Percentiles rank a stretch among this genome's conserved stretches.
Conservation (phyloP, 2,797 vertebrate species). For the Microctenopoma stevenorrisi region DNA sequence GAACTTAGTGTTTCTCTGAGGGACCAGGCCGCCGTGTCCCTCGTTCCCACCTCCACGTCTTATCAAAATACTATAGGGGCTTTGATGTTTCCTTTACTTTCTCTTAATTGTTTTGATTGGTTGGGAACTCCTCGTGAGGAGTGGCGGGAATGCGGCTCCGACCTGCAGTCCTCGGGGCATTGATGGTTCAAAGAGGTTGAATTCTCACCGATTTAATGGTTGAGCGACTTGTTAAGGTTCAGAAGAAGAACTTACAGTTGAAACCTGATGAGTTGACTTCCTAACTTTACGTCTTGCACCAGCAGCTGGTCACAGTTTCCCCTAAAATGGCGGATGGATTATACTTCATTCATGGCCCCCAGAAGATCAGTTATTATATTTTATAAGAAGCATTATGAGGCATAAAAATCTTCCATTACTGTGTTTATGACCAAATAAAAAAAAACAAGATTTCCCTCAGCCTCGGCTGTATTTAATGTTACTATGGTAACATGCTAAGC, state of each 20-base stretch:
- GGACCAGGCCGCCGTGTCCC: background rate
- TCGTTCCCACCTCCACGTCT: background rate
- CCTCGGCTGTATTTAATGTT: background rate
- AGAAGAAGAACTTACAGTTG: background rate
- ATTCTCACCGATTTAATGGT: conserved; percentile 28
- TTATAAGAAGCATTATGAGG: background rate
- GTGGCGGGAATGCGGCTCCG: conserved; percentile 47
- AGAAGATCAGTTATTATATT: too few species aligned
- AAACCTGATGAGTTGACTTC: too few species aligned
- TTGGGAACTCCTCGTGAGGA: conserved; percentile 32
- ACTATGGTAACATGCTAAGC: background rate
- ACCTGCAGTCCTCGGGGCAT: conserved; percentile 39
- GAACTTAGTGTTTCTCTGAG: conserved; percentile 20
- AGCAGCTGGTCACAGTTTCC: too few species aligned
- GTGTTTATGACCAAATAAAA: too few species aligned
- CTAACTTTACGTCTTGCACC: too few species aligned
- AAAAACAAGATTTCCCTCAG: too few species aligned
- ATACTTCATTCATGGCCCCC: too few species aligned
- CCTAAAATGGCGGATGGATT: too few species aligned
- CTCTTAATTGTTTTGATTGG: conserved; percentile 24
- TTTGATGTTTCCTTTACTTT: conserved; percentile 28
- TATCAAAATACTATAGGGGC: conserved; percentile 1
- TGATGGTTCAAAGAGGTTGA: conserved; percentile 42
- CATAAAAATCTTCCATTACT: too few species aligned
- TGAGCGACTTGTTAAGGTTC: conserved; percentile 22